These are phyloP conservation scores for Spinibarbus caldwelli DNA, from an alignment of 2,797 vertebrate genomes.

Conservation along the genomic window DNA sequence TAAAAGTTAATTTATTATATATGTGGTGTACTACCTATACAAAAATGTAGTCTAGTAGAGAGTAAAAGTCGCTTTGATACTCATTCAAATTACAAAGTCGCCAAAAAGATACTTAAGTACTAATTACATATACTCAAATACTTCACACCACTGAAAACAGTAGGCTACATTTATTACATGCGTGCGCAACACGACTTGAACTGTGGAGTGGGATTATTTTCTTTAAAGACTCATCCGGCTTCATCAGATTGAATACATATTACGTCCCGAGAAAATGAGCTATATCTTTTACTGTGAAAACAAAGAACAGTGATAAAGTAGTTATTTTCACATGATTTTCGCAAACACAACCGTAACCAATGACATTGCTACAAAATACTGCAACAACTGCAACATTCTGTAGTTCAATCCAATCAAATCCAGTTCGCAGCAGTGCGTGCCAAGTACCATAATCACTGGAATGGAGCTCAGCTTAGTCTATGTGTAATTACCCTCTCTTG, in stretches of 20 bases:
- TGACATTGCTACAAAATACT: conserved; percentile 13
- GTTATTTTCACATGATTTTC: background rate
- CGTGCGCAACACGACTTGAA: background rate
- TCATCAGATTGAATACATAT: conserved; percentile 7
- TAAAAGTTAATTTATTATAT: too few relatives aligned
- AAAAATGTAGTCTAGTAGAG: background rate
- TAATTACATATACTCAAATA: background rate
- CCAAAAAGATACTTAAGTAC: background rate
- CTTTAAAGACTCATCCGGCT: conserved; percentile 1
- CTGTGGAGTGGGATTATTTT: conserved; percentile 18
- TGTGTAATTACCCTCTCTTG: conserved; percentile 51
- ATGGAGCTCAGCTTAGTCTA: conserved; percentile 27
- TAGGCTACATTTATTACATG: conserved; percentile 1
- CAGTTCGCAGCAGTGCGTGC: conserved; percentile 1
- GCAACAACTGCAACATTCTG: conserved; percentile 10
- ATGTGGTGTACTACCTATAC: background rate
- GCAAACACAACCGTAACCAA: background rate
- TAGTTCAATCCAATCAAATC: conserved; percentile 29
- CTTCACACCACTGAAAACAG: background rate
- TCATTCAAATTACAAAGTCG: background rate
- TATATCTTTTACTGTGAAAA: conserved; percentile 20
- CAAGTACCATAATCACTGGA: conserved; percentile 46
- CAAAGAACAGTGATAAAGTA: conserved; percentile 31
- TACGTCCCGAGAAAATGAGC: conserved; percentile 3
- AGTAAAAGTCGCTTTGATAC: background rate